Percentiles rank a stretch among this genome's conserved stretches.
Conservation (phyloP, 2,888 invertebrate species). For the Polietes domitor region DNA sequence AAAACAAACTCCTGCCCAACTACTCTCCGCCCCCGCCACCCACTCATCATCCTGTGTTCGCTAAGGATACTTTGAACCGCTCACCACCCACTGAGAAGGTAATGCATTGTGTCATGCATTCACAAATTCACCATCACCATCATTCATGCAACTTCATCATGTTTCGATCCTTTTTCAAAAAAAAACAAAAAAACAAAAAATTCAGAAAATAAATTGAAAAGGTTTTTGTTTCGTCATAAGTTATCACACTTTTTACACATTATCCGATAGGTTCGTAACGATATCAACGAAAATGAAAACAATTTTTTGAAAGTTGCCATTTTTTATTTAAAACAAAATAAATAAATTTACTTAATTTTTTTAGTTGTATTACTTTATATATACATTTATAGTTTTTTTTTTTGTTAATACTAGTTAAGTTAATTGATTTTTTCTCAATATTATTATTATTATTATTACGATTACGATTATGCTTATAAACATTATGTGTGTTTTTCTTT, state of each 20-base stretch:
- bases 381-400: conserved; percentile 26
- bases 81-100: conserved; percentile 39
- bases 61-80: not conserved
- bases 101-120: conserved; percentile 42
- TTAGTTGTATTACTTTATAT: conserved; percentile 48
- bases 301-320: conserved; percentile 66
- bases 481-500: conserved; percentile 25
- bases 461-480: too few relatives aligned
- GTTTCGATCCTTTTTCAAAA: conserved; percentile 21
- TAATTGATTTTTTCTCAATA: conserved; percentile 45
- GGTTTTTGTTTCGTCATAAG: conserved; percentile 29
- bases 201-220: not conserved
- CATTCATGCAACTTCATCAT: conserved; percentile 55
- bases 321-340: conserved; percentile 46
- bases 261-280: conserved; percentile 55
- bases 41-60: not conserved
- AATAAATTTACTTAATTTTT: conserved; percentile 50
- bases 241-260: conserved; percentile 25
- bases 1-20: conserved; percentile 54
- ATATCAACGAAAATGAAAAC: conserved; percentile 64
- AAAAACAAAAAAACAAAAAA: not conserved
- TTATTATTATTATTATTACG: conserved; percentile 31
- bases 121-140: conserved; percentile 11
- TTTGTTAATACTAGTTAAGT: conserved; percentile 62
- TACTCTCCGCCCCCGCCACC: not conserved